Evolutionary conservation across 2,888 invertebrate species (phyloP).

Genomic region (Malthinus flaveolus): DNA sequence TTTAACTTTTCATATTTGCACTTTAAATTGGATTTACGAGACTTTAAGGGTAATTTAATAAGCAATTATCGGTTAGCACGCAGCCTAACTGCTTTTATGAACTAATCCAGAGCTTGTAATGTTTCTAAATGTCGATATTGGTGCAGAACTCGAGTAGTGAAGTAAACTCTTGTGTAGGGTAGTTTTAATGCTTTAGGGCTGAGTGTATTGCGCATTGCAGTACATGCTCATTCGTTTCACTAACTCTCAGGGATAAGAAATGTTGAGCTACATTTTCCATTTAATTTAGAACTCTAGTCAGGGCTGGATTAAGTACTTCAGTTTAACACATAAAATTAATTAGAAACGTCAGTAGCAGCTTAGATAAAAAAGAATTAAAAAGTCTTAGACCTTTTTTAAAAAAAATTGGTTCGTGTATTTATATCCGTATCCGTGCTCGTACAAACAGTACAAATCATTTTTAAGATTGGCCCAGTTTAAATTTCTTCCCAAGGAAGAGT

Average conservation of each 20-base stretch:
- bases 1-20: slow-evolving; percentile 40
- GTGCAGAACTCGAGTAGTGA: slow-evolving; percentile 19
- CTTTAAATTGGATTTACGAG: slow-evolving; percentile 40
- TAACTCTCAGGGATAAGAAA: slow-evolving; percentile 30
- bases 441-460: too few relatives aligned
- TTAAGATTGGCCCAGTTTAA: too few relatives aligned
- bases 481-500: too few relatives aligned
- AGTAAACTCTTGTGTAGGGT: slow-evolving; percentile 24
- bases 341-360: slow-evolving; percentile 20
- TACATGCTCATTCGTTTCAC: slow-evolving; percentile 30
- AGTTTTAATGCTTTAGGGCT: slow-evolving; percentile 19
- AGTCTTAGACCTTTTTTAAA: too few relatives aligned
- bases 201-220: slow-evolving; percentile 33
- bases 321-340: slow-evolving; percentile 24
- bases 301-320: slow-evolving; percentile 25
- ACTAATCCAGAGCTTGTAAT: slow-evolving; percentile 34
- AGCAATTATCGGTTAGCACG: slow-evolving; percentile 42
- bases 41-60: slow-evolving; percentile 43
- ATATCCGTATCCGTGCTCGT: too few relatives aligned
- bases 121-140: slow-evolving; percentile 27
- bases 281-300: slow-evolving; percentile 29
- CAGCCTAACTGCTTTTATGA: slow-evolving; percentile 41
- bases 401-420: too few relatives aligned
- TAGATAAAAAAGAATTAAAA: slow-evolving; percentile 7
- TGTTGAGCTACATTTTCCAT: slow-evolving; percentile 29